phyloP scores from a whole-genome alignment of 2,113 vertebrate species.

The Colossoma macropomum region DNA sequence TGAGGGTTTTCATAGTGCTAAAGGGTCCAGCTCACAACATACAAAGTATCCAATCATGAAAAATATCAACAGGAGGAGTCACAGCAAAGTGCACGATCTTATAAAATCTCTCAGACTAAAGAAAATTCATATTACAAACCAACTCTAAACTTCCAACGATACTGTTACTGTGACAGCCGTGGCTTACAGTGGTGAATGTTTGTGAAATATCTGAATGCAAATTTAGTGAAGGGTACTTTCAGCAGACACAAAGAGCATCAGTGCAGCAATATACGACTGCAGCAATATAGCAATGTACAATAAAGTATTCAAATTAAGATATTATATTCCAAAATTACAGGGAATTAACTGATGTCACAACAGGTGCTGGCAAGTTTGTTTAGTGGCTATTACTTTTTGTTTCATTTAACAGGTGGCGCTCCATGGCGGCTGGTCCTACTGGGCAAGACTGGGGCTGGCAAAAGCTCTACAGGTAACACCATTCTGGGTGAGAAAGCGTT shows the following conservation, averaged over 20 bases:
- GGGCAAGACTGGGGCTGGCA: slow-evolving; percentile 41
- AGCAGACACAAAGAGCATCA: not conserved
- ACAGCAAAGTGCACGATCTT: not conserved
- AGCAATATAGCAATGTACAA: too few species aligned
- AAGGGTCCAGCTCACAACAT: not conserved
- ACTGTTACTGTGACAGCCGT: not conserved
- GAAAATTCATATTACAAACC: not conserved
- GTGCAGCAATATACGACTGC: too few species aligned
- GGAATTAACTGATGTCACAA: too few species aligned
- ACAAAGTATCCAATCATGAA: not conserved
- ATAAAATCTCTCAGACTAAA: not conserved
- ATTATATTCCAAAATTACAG: too few species aligned
- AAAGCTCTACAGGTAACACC: slow-evolving; percentile 47
- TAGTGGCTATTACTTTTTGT: not conserved
- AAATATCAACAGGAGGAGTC: not conserved
- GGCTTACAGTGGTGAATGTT: slow-evolving; percentile 5
- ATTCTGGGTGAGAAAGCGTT: slow-evolving; percentile 37
- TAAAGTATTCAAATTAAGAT: too few species aligned
- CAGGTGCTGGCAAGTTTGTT: not conserved
- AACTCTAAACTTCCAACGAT: not conserved
- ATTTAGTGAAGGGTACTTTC: not conserved
- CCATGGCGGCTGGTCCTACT: slow-evolving; percentile 26
- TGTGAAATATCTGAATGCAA: not conserved
- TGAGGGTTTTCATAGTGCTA: not conserved
- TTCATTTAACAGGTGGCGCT: not conserved